Percentiles rank a stretch among this genome's conserved stretches.
phyloP scores from a whole-genome alignment of 2,888 invertebrate genomes.

The Podabrus alpinus region DNA sequence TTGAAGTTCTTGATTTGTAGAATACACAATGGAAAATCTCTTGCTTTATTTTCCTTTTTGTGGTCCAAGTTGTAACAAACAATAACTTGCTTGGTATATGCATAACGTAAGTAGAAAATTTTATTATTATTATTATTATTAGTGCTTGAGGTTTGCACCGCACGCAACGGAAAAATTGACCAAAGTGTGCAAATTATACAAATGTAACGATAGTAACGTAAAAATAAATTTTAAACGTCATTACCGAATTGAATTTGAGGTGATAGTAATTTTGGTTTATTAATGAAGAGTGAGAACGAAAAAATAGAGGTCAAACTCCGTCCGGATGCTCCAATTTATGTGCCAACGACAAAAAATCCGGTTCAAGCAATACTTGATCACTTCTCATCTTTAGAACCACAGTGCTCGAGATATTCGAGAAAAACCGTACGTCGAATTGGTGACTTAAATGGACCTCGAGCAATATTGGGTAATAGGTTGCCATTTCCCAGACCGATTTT shows the following conservation, averaged over 20 bases:
- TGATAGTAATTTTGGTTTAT: not conserved
- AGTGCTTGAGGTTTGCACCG: not conserved
- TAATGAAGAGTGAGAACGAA: slow-evolving; percentile 29
- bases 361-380: slow-evolving; percentile 26
- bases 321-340: slow-evolving; percentile 43
- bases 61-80: not conserved
- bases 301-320: slow-evolving; percentile 38
- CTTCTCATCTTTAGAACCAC: slow-evolving; percentile 33
- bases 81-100: slow-evolving; percentile 25
- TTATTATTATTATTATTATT: not conserved
- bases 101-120: slow-evolving; percentile 32
- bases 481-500: slow-evolving; percentile 43
- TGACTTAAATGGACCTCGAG: slow-evolving; percentile 28
- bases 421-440: slow-evolving; percentile 37
- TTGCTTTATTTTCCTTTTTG: not conserved
- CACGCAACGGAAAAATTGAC: not conserved
- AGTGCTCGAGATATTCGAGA: slow-evolving; percentile 43
- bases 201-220: not conserved
- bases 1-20: not conserved
- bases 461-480: slow-evolving; percentile 33
- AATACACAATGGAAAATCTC: not conserved
- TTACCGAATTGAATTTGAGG: slow-evolving; percentile 5
- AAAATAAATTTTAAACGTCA: slow-evolving; percentile 21
- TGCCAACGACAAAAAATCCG: slow-evolving; percentile 36
- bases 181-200: not conserved